Base-by-base conservation (phyloP, 2,113 vertebrate species). In the Chionis minor region DNA sequence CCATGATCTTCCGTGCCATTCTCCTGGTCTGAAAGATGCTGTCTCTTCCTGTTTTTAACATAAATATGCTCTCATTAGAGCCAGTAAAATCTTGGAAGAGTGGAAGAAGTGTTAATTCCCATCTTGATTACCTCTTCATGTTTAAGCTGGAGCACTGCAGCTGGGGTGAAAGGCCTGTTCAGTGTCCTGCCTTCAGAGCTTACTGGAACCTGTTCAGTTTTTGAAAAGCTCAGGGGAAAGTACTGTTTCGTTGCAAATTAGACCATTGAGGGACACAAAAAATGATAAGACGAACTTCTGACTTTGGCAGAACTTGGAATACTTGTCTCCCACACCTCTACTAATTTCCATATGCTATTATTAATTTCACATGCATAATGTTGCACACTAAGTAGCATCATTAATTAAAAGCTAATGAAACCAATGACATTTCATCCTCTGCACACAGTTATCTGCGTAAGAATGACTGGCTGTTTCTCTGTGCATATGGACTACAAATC, bases 171-270 rank as follows among this genome's bases (percentile, higher is more conserved):
- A 91, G 63, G 88, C 62, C 90, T 95, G 80, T 89, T 96, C 81
- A 90, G 52, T 79, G 80, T 93, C 80, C 78, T 61, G 67, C 19
- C 24, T 84, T 86, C 63, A 83, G n/a, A 90, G 65, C 30, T 77
- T 78, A 56, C 59, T 93, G 82, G 83, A 96, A 86, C n/a, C 33
- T 56, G 35, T 71, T 96, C 87, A 92, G 61, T 38, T 92, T 96
- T 90, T 75, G 14, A 86, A 94, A 94, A 94, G 45, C 32, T 78
- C 12, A 12, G 45, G 59, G 14, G 32, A 92, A 92, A 90, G 70
- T 59, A 35, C 59, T 23, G 22, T 71, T 88, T 80, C 23, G 6
- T 77, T 65, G 81, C 54, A 86, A 81, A 84, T 59, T 20, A 94
- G 59, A 81, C 21, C 75, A 78, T 8, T 42, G 56, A 91, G 42